Evolutionary conservation across 2,888 invertebrate species (phyloP).

Genomic region (Archips xylosteana): DNA sequence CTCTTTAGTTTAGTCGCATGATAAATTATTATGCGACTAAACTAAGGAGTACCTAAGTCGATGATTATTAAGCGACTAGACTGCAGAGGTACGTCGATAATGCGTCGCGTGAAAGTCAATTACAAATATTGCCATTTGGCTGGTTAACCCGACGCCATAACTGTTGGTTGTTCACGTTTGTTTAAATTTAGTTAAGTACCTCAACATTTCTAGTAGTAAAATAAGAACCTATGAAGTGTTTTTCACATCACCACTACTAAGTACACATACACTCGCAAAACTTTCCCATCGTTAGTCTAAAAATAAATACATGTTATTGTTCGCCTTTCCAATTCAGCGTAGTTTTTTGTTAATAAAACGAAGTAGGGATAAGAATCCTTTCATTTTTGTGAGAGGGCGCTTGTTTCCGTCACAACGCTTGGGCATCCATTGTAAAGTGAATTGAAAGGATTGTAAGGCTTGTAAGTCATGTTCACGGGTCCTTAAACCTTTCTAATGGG

Average conservation of each 20-base stretch:
- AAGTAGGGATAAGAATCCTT: constrained; percentile 26
- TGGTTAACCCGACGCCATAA: too few species aligned
- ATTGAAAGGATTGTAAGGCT: constrained; percentile 28
- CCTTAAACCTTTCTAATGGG: constrained; percentile 33
- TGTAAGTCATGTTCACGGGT: constrained; percentile 28
- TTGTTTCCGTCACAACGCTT: constrained; percentile 7
- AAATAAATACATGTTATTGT: constrained; percentile 18
- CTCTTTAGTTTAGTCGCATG: too few species aligned
- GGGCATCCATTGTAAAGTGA: constrained; percentile 29
- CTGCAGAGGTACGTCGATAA: too few species aligned
- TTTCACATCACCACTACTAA: not conserved
- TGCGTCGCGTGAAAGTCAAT: too few species aligned
- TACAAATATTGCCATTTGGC: too few species aligned
- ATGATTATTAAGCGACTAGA: too few species aligned
- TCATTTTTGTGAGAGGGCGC: constrained; percentile 27
- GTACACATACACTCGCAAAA: not conserved
- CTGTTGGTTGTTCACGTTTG: too few species aligned
- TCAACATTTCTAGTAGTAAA: not conserved
- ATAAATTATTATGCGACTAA: too few species aligned
- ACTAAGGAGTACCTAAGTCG: too few species aligned
- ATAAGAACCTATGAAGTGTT: not conserved
- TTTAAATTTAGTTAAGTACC: too few species aligned
- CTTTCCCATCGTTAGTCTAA: not conserved
- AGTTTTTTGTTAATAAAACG: constrained; percentile 25
- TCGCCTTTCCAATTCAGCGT: constrained; percentile 8